A percentile compares a stretch with the other conserved stretches of the same genome.
Conservation (phyloP, 2,797 vertebrate species). For the Acanthornis magna region DNA sequence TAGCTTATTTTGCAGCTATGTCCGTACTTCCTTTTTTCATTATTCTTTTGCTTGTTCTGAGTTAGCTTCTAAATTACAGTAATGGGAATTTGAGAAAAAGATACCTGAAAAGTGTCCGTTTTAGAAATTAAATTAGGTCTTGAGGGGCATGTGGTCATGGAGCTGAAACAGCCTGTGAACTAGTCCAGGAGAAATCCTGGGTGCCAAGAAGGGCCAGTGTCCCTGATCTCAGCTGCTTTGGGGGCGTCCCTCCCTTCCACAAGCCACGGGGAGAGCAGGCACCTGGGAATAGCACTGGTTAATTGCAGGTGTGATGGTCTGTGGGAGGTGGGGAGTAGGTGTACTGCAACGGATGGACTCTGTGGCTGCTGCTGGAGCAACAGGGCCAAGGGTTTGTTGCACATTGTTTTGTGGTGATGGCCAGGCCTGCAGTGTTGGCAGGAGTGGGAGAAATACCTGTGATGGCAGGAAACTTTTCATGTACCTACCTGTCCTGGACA, state of each 20-base stretch:
- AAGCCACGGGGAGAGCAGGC: background rate
- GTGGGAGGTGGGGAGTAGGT: no score
- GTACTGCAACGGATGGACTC: no score
- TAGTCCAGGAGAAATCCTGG: background rate
- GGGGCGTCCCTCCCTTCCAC: background rate
- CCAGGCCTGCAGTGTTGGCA: background rate
- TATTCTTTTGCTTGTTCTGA: background rate
- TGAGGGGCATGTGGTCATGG: background rate
- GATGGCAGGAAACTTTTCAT: background rate
- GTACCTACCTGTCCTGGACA: background rate
- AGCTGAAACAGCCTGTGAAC: background rate
- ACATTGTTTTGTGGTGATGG: accelerated
- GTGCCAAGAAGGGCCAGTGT: background rate
- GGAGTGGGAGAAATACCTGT: no score
- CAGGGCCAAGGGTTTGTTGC: background rate
- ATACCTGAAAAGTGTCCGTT: background rate
- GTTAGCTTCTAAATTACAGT: background rate
- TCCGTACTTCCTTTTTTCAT: background rate
- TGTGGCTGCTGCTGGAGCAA: background rate
- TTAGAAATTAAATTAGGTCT: background rate
- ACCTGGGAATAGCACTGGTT: no score
- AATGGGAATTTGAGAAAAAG: background rate
- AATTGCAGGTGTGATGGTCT: background rate
- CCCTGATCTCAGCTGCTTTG: background rate
- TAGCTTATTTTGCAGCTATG: background rate